phyloP scores from a whole-genome alignment of 2,797 vertebrate species.

The Bryconaethiops microstoma region DNA sequence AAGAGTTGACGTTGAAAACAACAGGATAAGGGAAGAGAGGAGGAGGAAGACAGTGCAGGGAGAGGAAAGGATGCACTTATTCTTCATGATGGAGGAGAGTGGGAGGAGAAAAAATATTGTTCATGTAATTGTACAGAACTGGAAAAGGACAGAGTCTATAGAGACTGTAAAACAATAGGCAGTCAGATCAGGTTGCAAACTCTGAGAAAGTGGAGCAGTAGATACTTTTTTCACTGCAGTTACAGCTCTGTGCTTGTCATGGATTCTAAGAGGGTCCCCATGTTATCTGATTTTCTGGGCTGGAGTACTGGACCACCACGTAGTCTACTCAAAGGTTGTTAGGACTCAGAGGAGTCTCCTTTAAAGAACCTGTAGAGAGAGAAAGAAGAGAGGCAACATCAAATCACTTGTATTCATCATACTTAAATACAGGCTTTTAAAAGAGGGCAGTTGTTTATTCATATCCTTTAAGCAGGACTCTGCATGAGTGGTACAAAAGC shows the following conservation, averaged over 20 bases:
- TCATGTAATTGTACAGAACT: slow-evolving; percentile 23
- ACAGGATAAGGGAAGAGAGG: slow-evolving; percentile 67
- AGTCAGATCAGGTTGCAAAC: not conserved
- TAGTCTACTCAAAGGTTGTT: slow-evolving; percentile 52
- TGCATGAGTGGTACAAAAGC: not conserved
- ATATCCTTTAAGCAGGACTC: not conserved
- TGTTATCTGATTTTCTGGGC: slow-evolving; percentile 61
- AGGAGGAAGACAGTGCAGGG: slow-evolving; percentile 67
- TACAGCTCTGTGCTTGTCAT: slow-evolving; percentile 68
- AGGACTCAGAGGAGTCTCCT: slow-evolving; percentile 13
- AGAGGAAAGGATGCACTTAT: slow-evolving; percentile 48
- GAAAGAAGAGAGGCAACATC: slow-evolving; percentile 43
- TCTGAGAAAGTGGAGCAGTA: not conserved
- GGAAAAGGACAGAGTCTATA: slow-evolving; percentile 33
- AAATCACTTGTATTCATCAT: not conserved
- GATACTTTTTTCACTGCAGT: slow-evolving; percentile 52
- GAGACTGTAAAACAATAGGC: slow-evolving; percentile 5
- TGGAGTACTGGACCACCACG: slow-evolving; percentile 64
- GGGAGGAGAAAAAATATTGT: slow-evolving; percentile 3
- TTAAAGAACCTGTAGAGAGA: slow-evolving; percentile 61
- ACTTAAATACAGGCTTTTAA: not conserved
- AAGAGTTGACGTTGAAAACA: slow-evolving; percentile 66
- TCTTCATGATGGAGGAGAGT: slow-evolving; percentile 55
- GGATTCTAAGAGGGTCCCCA: slow-evolving; percentile 66
- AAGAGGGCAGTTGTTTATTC: not conserved